Conservation (phyloP, 2,113 vertebrate species). For the Trogon melanurus region DNA sequence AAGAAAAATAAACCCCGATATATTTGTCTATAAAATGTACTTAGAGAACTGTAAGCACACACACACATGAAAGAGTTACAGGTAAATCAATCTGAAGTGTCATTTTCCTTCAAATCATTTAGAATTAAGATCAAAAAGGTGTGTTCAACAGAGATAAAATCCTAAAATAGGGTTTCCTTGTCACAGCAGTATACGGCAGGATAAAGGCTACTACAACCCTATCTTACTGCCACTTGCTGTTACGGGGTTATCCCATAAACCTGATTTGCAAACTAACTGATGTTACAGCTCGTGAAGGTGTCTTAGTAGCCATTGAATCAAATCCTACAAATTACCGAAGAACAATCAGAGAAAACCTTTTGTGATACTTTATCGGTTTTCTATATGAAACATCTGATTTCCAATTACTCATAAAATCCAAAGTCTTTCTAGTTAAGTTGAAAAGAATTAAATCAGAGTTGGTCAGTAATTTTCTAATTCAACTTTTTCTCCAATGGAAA, state of each 20-base stretch:
- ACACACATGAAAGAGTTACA: background rate
- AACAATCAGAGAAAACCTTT: background rate
- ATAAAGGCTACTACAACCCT: background rate
- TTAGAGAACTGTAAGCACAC: background rate
- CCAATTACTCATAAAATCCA: background rate
- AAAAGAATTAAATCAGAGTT: background rate
- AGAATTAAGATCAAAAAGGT: background rate
- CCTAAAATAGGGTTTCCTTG: background rate
- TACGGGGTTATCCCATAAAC: background rate
- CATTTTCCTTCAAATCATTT: background rate
- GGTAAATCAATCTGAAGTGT: background rate
- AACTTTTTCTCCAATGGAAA: background rate
- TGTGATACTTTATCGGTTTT: background rate
- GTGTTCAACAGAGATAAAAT: background rate
- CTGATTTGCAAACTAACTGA: background rate
- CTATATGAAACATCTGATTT: background rate
- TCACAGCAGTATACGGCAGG: background rate
- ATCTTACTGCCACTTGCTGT: background rate
- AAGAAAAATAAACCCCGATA: fast-evolving
- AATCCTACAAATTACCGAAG: background rate
- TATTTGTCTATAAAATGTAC: background rate
- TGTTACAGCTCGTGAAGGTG: fast-evolving
- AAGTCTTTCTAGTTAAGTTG: background rate
- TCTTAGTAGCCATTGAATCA: background rate
- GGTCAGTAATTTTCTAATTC: background rate